Conservation (phyloP, 2,797 vertebrate species). For the Neoniphon sammara region DNA sequence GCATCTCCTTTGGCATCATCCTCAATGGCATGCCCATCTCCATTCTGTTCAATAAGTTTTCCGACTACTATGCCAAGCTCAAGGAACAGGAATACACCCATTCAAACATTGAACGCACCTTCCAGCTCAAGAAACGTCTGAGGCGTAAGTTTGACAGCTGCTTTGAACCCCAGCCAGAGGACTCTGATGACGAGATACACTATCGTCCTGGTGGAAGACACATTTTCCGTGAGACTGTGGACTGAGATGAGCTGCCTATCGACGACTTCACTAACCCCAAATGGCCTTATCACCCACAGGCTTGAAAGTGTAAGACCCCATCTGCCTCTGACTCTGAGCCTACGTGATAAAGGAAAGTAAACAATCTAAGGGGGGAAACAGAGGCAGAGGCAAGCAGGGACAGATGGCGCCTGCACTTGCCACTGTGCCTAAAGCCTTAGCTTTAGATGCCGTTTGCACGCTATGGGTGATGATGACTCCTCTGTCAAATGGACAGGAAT, state of each 20-base stretch:
- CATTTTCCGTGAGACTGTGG: conserved; percentile 22
- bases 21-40: conserved; percentile 95
- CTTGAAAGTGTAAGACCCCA: conserved; percentile 44
- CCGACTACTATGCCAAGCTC: conserved; percentile 92
- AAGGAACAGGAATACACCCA: conserved; percentile 87
- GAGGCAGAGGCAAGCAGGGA: conserved; percentile 46
- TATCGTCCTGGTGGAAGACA: conserved; percentile 60
- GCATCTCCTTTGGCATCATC: conserved; percentile 94
- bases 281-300: conserved; percentile 64
- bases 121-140: conserved; percentile 81
- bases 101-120: conserved; percentile 79
- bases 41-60: conserved; percentile 94
- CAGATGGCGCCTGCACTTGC: conserved; percentile 27
- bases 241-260: conserved; percentile 47
- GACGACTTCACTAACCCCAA: conserved; percentile 40
- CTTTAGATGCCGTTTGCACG: conserved; percentile 52
- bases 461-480: conserved; percentile 38
- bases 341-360: conserved; percentile 28
- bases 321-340: conserved; percentile 54
- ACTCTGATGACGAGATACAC: conserved; percentile 71
- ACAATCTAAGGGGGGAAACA: conserved; percentile 30
- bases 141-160: conserved; percentile 77
- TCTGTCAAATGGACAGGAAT: conserved; percentile 43
- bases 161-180: conserved; percentile 68
- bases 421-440: conserved; percentile 51